Percentiles rank a stretch among this genome's conserved stretches.
Evolutionary conservation across 2,797 vertebrate genomes (phyloP).

Genomic region (Emydoidea blandingii): DNA sequence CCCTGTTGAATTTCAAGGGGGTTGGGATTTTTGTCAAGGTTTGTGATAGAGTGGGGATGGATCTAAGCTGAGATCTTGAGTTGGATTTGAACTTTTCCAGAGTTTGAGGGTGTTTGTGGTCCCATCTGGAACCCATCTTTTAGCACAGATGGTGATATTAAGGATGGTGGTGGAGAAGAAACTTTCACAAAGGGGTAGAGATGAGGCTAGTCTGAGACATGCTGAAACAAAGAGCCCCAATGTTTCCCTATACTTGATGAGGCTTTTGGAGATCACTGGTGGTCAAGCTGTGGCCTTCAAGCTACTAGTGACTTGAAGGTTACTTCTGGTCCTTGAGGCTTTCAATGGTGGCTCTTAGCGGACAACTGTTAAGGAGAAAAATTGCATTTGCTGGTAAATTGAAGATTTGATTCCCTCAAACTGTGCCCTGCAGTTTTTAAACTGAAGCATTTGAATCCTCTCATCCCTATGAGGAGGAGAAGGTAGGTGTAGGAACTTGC

Average conservation of each 20-base stretch:
- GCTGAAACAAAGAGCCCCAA: neutral
- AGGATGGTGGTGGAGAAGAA: neutral
- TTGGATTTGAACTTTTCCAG: neutral
- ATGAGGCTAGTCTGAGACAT: neutral
- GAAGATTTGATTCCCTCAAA: neutral
- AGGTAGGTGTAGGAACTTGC: neutral
- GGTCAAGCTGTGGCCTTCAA: neutral
- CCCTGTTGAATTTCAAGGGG: neutral
- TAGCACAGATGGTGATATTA: neutral
- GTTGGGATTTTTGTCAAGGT: neutral
- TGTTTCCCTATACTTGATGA: neutral
- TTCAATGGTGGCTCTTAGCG: neutral
- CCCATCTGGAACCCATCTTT: neutral
- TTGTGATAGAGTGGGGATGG: neutral
- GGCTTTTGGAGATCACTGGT: neutral
- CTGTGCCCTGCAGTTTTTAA: neutral
- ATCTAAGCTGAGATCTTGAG: neutral
- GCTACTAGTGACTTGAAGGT: neutral
- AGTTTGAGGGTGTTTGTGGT: neutral
- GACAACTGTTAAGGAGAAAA: neutral
- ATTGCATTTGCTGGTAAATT: fast-evolving
- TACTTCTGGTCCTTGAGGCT: neutral
- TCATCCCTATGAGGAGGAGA: neutral
- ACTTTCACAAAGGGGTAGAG: neutral
- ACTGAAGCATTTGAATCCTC: neutral